Conservation (phyloP, 2,888 invertebrate species). For the Pseudococcus viburni region DNA sequence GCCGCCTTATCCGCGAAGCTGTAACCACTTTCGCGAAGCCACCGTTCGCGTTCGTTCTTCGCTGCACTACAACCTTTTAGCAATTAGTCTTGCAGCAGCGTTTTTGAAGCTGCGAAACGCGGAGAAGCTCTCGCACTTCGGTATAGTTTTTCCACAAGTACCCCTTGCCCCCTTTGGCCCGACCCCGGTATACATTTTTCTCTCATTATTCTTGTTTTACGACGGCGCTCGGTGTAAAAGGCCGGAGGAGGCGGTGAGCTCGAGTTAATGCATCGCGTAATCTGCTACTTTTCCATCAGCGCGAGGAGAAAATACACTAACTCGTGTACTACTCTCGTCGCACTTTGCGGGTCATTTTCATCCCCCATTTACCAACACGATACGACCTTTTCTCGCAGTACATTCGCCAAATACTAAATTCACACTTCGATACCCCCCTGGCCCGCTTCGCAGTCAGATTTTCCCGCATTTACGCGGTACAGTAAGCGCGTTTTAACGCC, state of each 20-base stretch:
- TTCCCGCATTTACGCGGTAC: neutral
- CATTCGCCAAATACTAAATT: neutral
- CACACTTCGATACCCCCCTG: neutral
- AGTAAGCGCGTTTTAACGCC: neutral
- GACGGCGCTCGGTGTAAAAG: neutral
- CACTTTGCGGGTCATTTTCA: slow-evolving; percentile 25
- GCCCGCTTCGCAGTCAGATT: neutral
- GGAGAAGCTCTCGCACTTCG: neutral
- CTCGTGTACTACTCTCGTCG: slow-evolving; percentile 2
- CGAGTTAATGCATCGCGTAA: slow-evolving; percentile 8
- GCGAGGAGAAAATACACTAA: neutral
- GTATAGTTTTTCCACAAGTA: neutral
- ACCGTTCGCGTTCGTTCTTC: neutral
- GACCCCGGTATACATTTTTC: neutral
- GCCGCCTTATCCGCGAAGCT: neutral
- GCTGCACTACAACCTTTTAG: neutral
- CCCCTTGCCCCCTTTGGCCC: neutral
- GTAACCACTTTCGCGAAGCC: neutral
- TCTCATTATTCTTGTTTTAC: slow-evolving; percentile 6
- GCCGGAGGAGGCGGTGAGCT: neutral
- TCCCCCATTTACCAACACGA: neutral
- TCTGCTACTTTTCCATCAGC: slow-evolving; percentile 7
- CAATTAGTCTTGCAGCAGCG: neutral
- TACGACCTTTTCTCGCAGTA: too few species aligned
- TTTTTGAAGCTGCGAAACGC: neutral